Base-by-base conservation (phyloP, 1,140 invertebrate genomes). In the silkworm (Bombyx mori) region DNA sequence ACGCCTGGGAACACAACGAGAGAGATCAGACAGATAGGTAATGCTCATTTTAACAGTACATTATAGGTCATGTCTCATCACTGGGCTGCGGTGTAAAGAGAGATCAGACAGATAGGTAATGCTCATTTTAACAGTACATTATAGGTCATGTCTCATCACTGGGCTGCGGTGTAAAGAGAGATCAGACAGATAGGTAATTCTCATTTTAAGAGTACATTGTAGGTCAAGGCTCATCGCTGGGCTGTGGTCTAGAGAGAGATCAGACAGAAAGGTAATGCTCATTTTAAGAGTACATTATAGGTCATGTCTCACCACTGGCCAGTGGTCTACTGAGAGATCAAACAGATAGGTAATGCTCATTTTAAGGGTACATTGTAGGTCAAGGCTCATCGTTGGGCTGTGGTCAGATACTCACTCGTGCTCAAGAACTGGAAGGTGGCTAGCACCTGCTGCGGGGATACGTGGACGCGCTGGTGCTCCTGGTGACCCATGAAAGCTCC, bases 361-460 rank as follows among this genome's bases (percentile, higher is more conserved):
- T 51, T 4, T 8, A 26, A 10, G 8, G 26, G 8, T 9, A 45
- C 10, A 56, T 35, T 35, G 1, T 35, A 35, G 26, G 26, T 35
- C 4, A 35, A 1, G 4, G 0, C 26, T 1, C 26, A 35, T 35
- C 26, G 26, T 1, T 18, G 12, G 12, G 12, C 18, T 42, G 12
- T 2, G 47, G 61, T 35, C 26, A 1, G 26, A 35, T 35, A 90
- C 92, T 92, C 86, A 97, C 96, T 92, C 67, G 96, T 97, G 72
- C 93, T 96, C 53, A 99, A 90, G 88, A 95, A 99, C 88, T 98
- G 97, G 90, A 96, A 98, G 67, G 96, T 94, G 56, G 97, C 97
- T 55, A 99, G 87, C 1, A 94, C 93, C 45, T 99, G 89, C 79
- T 99, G 97, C 2, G 97, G 96, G 3, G 96, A 97, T 62, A 99